Conservation (phyloP, 2,888 invertebrate species). For the Pterobdella sp. region DNA sequence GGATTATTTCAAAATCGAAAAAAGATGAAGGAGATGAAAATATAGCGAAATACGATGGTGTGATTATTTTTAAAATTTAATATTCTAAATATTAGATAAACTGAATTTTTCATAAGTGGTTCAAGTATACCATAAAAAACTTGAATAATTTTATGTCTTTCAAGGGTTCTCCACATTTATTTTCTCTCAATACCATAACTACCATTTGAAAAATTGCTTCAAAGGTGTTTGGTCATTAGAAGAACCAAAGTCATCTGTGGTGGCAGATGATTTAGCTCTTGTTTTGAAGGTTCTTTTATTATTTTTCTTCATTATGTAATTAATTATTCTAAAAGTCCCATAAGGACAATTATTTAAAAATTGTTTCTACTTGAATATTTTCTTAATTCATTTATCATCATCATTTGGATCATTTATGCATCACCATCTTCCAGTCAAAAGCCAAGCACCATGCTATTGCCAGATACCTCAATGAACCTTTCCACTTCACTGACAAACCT, state of each 20-base stretch:
- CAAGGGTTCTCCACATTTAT: not conserved
- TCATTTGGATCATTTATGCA: not conserved
- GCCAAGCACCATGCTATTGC: conserved; percentile 93
- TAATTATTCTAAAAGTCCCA: not conserved
- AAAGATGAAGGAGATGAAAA: conserved; percentile 77
- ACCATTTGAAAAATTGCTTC: not conserved
- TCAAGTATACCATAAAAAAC: not conserved
- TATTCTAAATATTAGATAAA: not conserved
- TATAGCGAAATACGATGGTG: conserved; percentile 70
- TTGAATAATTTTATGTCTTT: not conserved
- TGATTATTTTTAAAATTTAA: not conserved
- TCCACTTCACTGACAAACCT: conserved; percentile 70
- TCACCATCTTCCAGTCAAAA: conserved; percentile 59
- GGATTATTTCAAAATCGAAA: conserved; percentile 60
- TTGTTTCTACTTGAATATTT: not conserved
- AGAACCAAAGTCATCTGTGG: conserved; percentile 66
- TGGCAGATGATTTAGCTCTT: conserved; percentile 78
- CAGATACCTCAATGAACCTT: conserved; percentile 67
- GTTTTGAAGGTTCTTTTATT: conserved; percentile 61
- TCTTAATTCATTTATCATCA: not conserved
- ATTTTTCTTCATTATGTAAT: not conserved
- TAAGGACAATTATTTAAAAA: not conserved
- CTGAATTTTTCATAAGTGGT: not conserved
- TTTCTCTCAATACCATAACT: not conserved
- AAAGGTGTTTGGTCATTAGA: conserved; percentile 65